Base-by-base conservation (phyloP, 2,797 vertebrate species). In the Urocyon cinereoargenteus region DNA sequence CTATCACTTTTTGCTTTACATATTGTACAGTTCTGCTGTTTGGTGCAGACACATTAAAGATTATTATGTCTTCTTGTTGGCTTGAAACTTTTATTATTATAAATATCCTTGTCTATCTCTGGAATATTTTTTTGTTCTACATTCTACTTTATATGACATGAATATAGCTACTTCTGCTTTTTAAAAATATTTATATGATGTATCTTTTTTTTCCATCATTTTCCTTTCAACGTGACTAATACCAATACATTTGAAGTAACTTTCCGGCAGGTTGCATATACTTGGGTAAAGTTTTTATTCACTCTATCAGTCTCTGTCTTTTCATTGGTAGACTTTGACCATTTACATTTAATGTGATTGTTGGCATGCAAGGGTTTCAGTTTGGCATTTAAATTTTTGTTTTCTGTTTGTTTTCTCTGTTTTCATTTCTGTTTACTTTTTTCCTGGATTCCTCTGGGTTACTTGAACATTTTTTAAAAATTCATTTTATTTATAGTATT, bases 301-400 rank as follows among this genome's bases (percentile, higher is more conserved):
- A 92, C n/a, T n/a, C 19, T 88, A 36, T 19, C 36, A 75, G 59
- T 59, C 24, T 88, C 77, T 92, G 62, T 70, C 55, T 49, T 75
- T 83, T 40, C 75, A 66, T 88, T 92, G 19, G 21, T 88, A 18
- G 21, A 64, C 73, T 66, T 77, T 83, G 19, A 45, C 79, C 45
- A 70, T 78, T 96, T 92, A 92, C 26, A 61, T 89, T 61, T 89
- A 92, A 78, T 84, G 40, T 68, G 14, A 55, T 68, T 92, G 59
- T 78, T 78, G 61, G 26, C 53, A 70, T 26, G 62, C 68, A 77
- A 77, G 59, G 28, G 18, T 34, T 77, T 92, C 13, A 31, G 18
- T 59, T 10, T 28, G 78, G 12, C n/a, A 77, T 68, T 51, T 55
- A 70, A 14, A 45, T 2, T 84, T 96, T 84, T 24, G 1, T 55